phyloP scores from a whole-genome alignment of 2,797 vertebrate genomes.

The Sebastes vulpes region DNA sequence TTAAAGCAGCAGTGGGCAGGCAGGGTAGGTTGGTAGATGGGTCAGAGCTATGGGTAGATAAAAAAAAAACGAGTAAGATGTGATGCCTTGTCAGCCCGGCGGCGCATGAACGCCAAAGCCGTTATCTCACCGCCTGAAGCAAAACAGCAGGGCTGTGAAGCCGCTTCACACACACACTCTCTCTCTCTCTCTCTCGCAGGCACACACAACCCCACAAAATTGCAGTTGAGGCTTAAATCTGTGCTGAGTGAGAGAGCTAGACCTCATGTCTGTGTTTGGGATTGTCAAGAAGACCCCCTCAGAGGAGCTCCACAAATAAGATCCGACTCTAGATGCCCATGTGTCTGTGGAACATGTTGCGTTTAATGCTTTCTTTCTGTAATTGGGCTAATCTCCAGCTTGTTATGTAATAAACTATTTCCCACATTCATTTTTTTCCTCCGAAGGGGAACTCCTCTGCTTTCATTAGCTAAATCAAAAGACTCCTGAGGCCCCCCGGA shows the following conservation, averaged over 20 bases:
- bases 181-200: not conserved
- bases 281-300: slow-evolving; percentile 1
- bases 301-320: not conserved
- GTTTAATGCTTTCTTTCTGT: not conserved
- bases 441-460: not conserved
- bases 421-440: not conserved
- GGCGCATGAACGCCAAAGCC: slow-evolving; percentile 25
- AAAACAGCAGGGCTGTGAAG: slow-evolving; percentile 49
- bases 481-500: not conserved
- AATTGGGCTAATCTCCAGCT: slow-evolving; percentile 11
- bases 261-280: slow-evolving; percentile 1
- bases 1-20: not conserved
- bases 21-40: not conserved
- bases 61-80: not conserved
- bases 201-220: not conserved
- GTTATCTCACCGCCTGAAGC: slow-evolving; percentile 47
- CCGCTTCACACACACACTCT: not conserved
- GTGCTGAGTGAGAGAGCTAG: not conserved
- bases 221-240: slow-evolving; percentile 3
- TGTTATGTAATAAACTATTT: slow-evolving; percentile 14
- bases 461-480: not conserved
- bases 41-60: slow-evolving; percentile 7
- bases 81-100: slow-evolving; percentile 46
- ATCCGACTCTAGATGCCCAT: not conserved
- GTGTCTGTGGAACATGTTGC: not conserved